phyloP scores from a whole-genome alignment of 1,140 invertebrate genomes.

The Drosophila nannoptera region DNA sequence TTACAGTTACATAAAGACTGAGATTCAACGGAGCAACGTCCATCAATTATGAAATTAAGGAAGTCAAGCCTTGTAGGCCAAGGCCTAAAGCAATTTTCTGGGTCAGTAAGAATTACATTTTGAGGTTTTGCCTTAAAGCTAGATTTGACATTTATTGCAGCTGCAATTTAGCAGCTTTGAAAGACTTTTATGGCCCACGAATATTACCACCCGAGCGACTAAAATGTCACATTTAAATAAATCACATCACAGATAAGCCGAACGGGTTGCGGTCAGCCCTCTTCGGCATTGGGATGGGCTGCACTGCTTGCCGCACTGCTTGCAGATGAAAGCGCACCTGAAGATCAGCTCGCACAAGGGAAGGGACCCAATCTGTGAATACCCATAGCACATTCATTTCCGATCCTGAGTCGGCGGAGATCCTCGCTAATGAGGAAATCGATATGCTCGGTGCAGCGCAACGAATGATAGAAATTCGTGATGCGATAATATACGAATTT shows the following conservation, averaged over 20 bases:
- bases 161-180: conserved; percentile 34
- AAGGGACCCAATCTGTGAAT: background rate
- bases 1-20: no score
- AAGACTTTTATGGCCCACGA: conserved; percentile 11
- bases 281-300: background rate
- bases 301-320: background rate
- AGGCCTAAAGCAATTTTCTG: no score
- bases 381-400: no score
- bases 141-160: conserved; percentile 35
- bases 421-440: background rate
- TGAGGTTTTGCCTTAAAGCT: no score
- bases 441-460: conserved; percentile 2
- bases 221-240: conserved; percentile 11
- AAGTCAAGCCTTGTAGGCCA: no score
- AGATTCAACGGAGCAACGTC: no score
- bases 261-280: background rate
- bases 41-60: no score
- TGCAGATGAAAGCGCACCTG: background rate
- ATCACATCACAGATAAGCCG: conserved; percentile 7
- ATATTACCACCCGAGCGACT: background rate
- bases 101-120: no score
- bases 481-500: conserved; percentile 38
- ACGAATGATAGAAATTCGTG: conserved; percentile 18
- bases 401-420: background rate
- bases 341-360: background rate